Conservation (phyloP, 2,113 vertebrate genomes). For the Excalfactoria chinensis region DNA sequence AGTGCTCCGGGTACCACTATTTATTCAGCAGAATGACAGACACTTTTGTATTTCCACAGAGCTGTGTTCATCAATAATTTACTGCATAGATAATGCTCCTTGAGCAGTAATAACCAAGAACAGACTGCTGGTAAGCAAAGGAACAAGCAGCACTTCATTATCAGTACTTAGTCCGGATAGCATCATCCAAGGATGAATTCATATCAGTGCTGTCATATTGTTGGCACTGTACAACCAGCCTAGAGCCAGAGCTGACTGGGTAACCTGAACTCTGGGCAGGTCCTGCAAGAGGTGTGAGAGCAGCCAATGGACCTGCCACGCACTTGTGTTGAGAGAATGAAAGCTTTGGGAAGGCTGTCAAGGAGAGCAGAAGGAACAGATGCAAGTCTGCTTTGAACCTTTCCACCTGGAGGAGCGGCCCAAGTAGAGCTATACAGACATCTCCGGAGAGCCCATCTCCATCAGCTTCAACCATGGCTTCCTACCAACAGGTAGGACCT, state of each 20-base stretch:
- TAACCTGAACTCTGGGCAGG: neutral
- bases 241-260: neutral
- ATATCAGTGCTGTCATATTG: accelerated
- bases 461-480: neutral
- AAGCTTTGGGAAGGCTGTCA: neutral
- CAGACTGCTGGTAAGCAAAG: neutral
- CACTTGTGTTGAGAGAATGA: neutral
- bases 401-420: neutral
- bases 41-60: neutral
- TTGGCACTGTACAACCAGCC: neutral
- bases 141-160: neutral
- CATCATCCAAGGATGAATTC: neutral
- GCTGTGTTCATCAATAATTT: conserved; percentile 7
- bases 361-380: neutral
- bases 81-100: neutral
- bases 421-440: neutral
- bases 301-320: neutral
- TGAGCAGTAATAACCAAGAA: neutral
- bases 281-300: neutral
- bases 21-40: neutral
- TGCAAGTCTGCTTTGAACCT: neutral
- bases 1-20: neutral
- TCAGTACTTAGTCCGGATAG: neutral
- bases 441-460: neutral
- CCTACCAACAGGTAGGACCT: neutral